Conservation (phyloP, 92 coral and sea anemone genomes). For the Chrysogorgia sp. region DNA sequence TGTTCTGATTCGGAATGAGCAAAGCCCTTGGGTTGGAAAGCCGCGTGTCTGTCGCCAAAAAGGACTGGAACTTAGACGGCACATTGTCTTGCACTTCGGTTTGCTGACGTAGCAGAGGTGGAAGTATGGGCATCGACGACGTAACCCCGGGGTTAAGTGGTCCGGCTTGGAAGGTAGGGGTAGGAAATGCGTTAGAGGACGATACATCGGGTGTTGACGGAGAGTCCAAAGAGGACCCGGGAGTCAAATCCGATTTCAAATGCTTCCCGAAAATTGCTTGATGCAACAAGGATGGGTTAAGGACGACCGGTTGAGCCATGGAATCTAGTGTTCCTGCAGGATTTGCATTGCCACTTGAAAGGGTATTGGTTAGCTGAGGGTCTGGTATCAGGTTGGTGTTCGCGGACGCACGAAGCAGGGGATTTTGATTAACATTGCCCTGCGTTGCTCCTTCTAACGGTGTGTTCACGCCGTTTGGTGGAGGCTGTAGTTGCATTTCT, state of each 20-base stretch:
- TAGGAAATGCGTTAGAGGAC: not conserved
- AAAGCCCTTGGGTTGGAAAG: not conserved
- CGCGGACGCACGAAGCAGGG: not conserved
- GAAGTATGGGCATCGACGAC: slow-evolving; percentile 1
- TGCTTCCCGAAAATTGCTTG: slow-evolving; percentile 16
- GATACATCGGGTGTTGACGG: not conserved
- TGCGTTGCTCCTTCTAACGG: not conserved
- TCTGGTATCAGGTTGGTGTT: not conserved
- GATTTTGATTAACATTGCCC: not conserved
- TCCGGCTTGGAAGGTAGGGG: slow-evolving; percentile 1
- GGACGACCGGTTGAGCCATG: not conserved
- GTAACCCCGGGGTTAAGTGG: slow-evolving; percentile 8
- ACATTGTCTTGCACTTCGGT: not conserved
- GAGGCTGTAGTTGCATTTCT: not conserved
- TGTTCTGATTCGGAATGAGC: not conserved
- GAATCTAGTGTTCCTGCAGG: not conserved
- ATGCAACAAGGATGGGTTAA: slow-evolving; percentile 6
- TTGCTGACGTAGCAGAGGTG: not conserved
- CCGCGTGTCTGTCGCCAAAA: not conserved
- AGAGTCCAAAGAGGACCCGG: not conserved
- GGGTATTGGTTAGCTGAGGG: not conserved
- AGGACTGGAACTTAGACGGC: slow-evolving; percentile 30
- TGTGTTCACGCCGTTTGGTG: not conserved
- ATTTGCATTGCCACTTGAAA: not conserved
- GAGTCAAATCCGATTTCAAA: not conserved